Base-by-base conservation (phyloP, 2,888 invertebrate genomes). In the Adelognathus sp. region DNA sequence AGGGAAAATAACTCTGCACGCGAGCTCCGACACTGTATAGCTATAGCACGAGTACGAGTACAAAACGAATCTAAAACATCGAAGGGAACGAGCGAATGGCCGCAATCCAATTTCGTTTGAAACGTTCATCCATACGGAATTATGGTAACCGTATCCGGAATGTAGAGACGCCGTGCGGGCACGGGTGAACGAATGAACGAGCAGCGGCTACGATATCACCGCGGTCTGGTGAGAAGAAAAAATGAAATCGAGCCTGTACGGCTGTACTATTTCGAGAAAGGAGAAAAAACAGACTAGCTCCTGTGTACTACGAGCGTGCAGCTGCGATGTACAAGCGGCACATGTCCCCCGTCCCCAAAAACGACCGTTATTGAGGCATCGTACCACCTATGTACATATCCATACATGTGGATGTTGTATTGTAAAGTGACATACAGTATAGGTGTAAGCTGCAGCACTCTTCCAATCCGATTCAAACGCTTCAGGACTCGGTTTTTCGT, bases 71-170 rank as follows among this genome's bases (percentile, higher is more conserved):
- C 66, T 67, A 67, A 67, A 67, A 67, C 66, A 67, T 39, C 66
- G 54, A 74, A 60, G 74, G 50, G 71, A 54, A 63, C 75, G 61
- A 75, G 79, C 79, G 79, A 79, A 79, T 79, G 67, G 79, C 79
- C 71, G 71, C 79, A 71, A 79, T 79, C 79, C 79, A 79, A 79
- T 79, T 75, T 75, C 70, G 74, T 75, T 75, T 75, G 79, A 79
- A 79, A 79, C 79, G 79, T 79, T 79, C 79, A 79, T 79, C 79
- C 79, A 75, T 75, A 79, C 79, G 79, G 71, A 79, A 79, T 79
- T 79, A 79, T 79, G 79, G 79, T 79, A 79, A 79, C 79, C 75
- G 75, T 75, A 79, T 75, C 64, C 75, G 75, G 61, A 79, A 79
- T 74, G 78, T 79, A 36, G 70, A 66, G 71, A 78, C 60, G 66